Percentiles rank a stretch among this genome's conserved stretches.
phyloP scores from a whole-genome alignment of 35 echinoderm and acorn worm species.

The Stichopus chloronotus region DNA sequence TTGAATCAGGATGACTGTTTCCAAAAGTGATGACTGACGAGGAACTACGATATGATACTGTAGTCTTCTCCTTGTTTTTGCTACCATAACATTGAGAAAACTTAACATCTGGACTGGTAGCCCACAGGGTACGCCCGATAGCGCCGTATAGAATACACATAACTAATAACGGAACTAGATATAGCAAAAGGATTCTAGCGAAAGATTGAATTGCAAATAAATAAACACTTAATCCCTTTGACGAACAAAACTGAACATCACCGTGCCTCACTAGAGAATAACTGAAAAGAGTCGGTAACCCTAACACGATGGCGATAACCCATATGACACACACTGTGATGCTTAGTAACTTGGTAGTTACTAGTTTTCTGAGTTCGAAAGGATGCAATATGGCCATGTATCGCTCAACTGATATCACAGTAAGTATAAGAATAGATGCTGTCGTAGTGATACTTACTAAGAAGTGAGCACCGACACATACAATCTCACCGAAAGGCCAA shows the following conservation, averaged over 20 bases:
- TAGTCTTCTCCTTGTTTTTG: not conserved
- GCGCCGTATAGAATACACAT: conserved; percentile 85
- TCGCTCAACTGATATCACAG: conserved; percentile 83
- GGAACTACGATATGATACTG: conserved; percentile 16
- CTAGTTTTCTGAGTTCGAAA: conserved; percentile 65
- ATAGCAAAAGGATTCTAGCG: conserved; percentile 51
- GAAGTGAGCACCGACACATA: conserved; percentile 71
- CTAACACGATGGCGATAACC: conserved; percentile 58
- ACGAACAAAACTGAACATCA: not conserved
- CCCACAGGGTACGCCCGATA: conserved; percentile 78
- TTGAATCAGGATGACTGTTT: not conserved
- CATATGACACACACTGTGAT: conserved; percentile 75
- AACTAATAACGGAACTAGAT: conserved; percentile 66
- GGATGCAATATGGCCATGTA: conserved; percentile 90
- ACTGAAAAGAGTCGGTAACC: conserved; percentile 45
- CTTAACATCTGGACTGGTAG: conserved; percentile 65
- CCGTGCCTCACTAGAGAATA: not conserved
- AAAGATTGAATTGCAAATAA: conserved; percentile 22
- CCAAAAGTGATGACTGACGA: conserved; percentile 25
- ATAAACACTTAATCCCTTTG: not conserved
- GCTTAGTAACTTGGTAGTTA: conserved; percentile 66
- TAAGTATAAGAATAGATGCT: conserved; percentile 78
- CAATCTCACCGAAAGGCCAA: conserved; percentile 72
- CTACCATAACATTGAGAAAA: conserved; percentile 31
- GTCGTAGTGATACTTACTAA: conserved; percentile 68